phyloP scores from a whole-genome alignment of 2,113 vertebrate genomes.

The Pristiophorus japonicus region DNA sequence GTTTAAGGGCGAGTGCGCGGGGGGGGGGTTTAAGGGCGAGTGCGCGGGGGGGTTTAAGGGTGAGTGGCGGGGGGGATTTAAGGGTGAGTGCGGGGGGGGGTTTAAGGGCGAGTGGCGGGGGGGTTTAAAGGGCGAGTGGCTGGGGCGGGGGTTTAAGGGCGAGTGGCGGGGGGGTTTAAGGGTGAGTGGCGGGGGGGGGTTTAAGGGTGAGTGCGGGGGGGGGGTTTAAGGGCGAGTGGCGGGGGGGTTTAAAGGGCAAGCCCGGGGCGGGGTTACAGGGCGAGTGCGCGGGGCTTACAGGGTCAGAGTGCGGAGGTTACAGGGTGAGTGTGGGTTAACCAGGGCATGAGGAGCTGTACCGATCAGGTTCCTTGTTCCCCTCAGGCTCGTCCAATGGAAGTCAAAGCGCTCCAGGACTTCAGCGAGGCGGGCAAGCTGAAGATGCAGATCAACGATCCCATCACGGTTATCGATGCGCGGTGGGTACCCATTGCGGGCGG shows the following conservation, averaged over 20 bases:
- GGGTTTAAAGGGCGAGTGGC: neutral
- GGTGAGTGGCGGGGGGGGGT: too few relatives aligned
- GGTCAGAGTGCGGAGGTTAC: neutral
- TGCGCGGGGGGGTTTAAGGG: too few relatives aligned
- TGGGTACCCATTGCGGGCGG: constrained; percentile 33
- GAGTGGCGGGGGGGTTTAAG: too few relatives aligned
- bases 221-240: neutral
- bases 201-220: neutral
- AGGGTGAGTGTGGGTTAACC: neutral
- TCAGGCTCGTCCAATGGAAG: constrained; percentile 68
- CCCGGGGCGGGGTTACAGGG: neutral
- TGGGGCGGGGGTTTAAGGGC: too few relatives aligned
- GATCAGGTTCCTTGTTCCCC: neutral
- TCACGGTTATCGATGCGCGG: constrained; percentile 69
- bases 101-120: too few relatives aligned
- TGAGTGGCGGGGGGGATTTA: neutral
- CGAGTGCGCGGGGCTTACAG: neutral
- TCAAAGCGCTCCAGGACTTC: constrained; percentile 59
- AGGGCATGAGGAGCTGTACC: too few relatives aligned
- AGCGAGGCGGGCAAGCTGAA: constrained; percentile 63
- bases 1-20: too few relatives aligned
- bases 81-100: neutral
- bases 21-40: too few relatives aligned
- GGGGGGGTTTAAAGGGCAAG: neutral
- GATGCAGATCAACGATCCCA: constrained; percentile 59